phyloP scores from a whole-genome alignment of 2,113 vertebrate species.

The Hippocampus barbouri region DNA sequence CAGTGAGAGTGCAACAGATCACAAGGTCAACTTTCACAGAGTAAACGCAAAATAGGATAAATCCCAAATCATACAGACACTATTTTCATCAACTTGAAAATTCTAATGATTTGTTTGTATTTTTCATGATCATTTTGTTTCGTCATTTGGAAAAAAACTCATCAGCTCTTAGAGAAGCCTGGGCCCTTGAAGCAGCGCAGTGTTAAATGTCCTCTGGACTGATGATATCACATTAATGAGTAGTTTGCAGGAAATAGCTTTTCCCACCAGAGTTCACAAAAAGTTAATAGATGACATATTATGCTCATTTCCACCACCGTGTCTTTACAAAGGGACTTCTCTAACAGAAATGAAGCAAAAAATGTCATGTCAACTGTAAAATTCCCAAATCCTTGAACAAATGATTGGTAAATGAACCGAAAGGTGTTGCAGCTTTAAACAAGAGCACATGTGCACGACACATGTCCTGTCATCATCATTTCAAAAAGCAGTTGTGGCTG shows the following conservation, averaged over 20 bases:
- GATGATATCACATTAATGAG: slow-evolving; percentile 13
- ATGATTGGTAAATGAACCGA: not conserved
- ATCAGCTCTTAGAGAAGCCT: slow-evolving; percentile 3
- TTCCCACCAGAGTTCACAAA: slow-evolving; percentile 15
- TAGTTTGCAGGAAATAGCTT: slow-evolving; percentile 13
- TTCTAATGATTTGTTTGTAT: slow-evolving; percentile 26
- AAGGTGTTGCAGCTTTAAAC: not conserved
- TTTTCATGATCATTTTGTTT: slow-evolving; percentile 19
- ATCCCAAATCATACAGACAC: slow-evolving; percentile 3
- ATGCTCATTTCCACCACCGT: slow-evolving; percentile 6
- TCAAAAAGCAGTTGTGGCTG: not conserved
- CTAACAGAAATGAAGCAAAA: not conserved
- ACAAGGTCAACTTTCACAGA: slow-evolving; percentile 13
- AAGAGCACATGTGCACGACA: not conserved
- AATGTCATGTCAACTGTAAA: not conserved
- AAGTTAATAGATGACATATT: slow-evolving; percentile 4
- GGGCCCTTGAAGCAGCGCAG: slow-evolving; percentile 12
- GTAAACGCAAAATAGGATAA: not conserved
- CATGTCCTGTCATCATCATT: not conserved
- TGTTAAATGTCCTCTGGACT: slow-evolving; percentile 27
- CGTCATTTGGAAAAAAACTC: slow-evolving; percentile 6
- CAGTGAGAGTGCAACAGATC: slow-evolving; percentile 1
- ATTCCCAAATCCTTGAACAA: not conserved
- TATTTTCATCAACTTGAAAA: slow-evolving; percentile 11
- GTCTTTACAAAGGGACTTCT: not conserved